Conservation (phyloP, 2,797 vertebrate genomes). For the Bufotes viridis region DNA sequence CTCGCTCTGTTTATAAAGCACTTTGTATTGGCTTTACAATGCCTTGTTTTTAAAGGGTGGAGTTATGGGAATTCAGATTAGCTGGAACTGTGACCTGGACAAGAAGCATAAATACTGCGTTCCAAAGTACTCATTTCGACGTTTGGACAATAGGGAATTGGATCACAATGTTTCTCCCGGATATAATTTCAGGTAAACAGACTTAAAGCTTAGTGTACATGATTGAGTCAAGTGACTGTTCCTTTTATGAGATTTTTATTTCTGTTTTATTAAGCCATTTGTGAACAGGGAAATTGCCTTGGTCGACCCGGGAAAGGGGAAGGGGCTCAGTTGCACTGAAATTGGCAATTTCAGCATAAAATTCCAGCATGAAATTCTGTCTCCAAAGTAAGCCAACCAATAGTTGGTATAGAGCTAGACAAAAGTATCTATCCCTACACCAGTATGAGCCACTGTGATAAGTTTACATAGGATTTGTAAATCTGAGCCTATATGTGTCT, state of each 20-base stretch:
- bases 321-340: too few species aligned
- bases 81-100: conserved; percentile 91
- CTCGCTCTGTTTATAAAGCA: neutral
- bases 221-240: neutral
- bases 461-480: too few species aligned
- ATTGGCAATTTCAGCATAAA: too few species aligned
- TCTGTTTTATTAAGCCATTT: neutral
- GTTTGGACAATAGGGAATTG: conserved; percentile 81
- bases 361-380: too few species aligned
- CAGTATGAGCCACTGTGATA: too few species aligned
- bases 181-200: conserved; percentile 87
- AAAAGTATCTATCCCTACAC: too few species aligned
- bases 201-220: neutral
- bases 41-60: conserved; percentile 78
- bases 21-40: neutral
- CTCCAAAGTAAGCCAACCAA: too few species aligned
- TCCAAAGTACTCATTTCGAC: conserved; percentile 85
- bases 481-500: too few species aligned
- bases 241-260: neutral
- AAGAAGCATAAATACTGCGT: conserved; percentile 75
- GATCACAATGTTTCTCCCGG: conserved; percentile 82
- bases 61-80: conserved; percentile 87
- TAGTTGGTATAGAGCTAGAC: too few species aligned
- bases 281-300: neutral
- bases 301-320: too few species aligned